A percentile compares a stretch with the other conserved stretches of the same genome.
Evolutionary conservation across 2,888 invertebrate genomes (phyloP).

Genomic region (Hofmannophila pseudospretella): DNA sequence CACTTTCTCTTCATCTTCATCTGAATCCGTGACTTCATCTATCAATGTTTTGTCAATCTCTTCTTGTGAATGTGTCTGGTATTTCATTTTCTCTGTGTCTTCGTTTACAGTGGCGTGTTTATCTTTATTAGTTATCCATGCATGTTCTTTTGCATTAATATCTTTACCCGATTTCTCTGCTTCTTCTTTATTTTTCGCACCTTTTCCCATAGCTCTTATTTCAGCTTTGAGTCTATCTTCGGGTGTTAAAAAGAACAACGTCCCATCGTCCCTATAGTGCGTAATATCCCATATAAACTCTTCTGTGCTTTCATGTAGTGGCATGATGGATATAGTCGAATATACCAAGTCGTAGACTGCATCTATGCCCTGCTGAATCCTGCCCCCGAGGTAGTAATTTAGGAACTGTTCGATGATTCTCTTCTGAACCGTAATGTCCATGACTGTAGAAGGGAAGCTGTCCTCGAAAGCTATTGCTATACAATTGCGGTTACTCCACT

Average conservation of each 20-base stretch:
- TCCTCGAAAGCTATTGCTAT: conserved; percentile 10
- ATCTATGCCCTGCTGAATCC: conserved; percentile 17
- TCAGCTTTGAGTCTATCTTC: conserved; percentile 19
- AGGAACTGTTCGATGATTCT: conserved; percentile 16
- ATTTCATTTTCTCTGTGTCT: background rate
- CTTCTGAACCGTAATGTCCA: conserved; percentile 14
- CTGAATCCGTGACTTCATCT: background rate
- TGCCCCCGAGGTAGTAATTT: conserved; percentile 20
- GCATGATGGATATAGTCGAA: conserved; percentile 21
- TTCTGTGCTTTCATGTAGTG: conserved; percentile 12
- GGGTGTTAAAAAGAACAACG: conserved; percentile 20
- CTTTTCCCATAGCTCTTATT: conserved; percentile 3
- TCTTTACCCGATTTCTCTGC: too few species aligned
- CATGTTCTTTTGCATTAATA: too few species aligned
- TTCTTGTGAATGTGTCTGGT: background rate
- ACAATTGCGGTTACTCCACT: conserved; percentile 16
- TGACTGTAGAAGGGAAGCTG: conserved; percentile 13
- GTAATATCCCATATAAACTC: conserved; percentile 14
- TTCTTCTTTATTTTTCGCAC: background rate
- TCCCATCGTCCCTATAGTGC: conserved; percentile 16
- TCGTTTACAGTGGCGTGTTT: too few species aligned
- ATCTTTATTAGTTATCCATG: too few species aligned
- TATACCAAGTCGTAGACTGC: conserved; percentile 19
- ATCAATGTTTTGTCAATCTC: too few species aligned
- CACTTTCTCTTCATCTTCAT: too few species aligned